phyloP scores from a whole-genome alignment of 2,888 invertebrate genomes.

The Agrotis ipsilon region DNA sequence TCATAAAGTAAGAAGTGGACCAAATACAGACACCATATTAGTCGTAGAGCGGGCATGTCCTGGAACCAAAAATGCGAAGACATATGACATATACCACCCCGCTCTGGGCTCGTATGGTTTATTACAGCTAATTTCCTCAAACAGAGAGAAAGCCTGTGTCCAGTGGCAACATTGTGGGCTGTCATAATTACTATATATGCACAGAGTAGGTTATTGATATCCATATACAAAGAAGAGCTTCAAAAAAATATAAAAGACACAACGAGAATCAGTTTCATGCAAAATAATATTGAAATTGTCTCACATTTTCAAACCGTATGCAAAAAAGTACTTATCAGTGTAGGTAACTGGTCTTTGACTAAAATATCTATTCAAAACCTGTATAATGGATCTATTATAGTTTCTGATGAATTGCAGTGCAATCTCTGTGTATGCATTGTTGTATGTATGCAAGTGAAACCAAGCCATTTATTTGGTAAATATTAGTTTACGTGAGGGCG shows the following conservation, averaged over 20 bases:
- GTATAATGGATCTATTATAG: conserved; percentile 50
- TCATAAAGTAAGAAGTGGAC: too few species aligned
- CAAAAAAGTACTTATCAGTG: conserved; percentile 39
- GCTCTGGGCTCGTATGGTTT: too few species aligned
- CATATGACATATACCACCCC: too few species aligned
- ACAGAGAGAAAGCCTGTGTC: too few species aligned
- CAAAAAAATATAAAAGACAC: conserved; percentile 12
- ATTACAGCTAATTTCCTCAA: too few species aligned
- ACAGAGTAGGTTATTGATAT: not conserved
- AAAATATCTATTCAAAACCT: conserved; percentile 40
- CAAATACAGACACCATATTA: too few species aligned
- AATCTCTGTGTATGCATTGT: conserved; percentile 55
- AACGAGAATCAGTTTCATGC: not conserved
- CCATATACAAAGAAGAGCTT: not conserved
- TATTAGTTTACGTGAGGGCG: conserved; percentile 26
- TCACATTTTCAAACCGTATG: conserved; percentile 16
- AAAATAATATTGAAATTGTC: conserved; percentile 34
- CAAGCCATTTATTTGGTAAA: conserved; percentile 34
- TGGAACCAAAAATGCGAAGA: too few species aligned
- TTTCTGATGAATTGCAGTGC: conserved; percentile 50
- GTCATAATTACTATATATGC: too few species aligned
- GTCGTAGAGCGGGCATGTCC: too few species aligned
- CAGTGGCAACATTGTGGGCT: too few species aligned
- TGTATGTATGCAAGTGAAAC: conserved; percentile 55
- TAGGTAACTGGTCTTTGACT: conserved; percentile 23